Conservation (phyloP, 2,113 vertebrate species). For the Seriola quinqueradiata region DNA sequence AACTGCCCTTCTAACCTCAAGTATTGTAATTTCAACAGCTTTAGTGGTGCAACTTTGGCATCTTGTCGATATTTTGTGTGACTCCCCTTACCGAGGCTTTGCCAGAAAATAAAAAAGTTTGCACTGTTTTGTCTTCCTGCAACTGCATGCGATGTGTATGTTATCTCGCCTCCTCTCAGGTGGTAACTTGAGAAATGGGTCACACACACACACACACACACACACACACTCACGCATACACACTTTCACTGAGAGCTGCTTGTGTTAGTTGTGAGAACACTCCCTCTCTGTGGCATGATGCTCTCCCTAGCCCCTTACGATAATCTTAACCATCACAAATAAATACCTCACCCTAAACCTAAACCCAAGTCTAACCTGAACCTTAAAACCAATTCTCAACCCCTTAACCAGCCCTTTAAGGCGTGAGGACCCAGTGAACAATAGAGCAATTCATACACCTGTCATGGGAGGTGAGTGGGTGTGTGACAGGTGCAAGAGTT, state of each 20-base stretch:
- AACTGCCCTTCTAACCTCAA: background rate
- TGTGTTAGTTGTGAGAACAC: too few species aligned
- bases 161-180: slow-evolving; percentile 11
- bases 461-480: background rate
- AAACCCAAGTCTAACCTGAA: too few species aligned
- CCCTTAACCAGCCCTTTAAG: too few species aligned
- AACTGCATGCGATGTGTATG: background rate
- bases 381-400: too few species aligned
- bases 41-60: background rate
- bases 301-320: too few species aligned
- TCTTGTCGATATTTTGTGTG: background rate
- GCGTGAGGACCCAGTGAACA: background rate
- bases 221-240: background rate
- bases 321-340: too few species aligned
- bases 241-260: too few species aligned
- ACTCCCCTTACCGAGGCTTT: background rate
- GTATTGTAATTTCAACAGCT: background rate
- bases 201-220: slow-evolving; percentile 21
- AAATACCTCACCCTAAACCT: too few species aligned
- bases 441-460: slow-evolving; percentile 4
- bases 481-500: slow-evolving; percentile 4
- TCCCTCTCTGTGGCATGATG: too few species aligned
- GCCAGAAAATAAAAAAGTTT: background rate
- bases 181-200: slow-evolving; percentile 32
- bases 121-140: background rate